Evolutionary conservation across 1,140 invertebrate genomes (phyloP).

Genomic region (Sesamia nonagrioides): DNA sequence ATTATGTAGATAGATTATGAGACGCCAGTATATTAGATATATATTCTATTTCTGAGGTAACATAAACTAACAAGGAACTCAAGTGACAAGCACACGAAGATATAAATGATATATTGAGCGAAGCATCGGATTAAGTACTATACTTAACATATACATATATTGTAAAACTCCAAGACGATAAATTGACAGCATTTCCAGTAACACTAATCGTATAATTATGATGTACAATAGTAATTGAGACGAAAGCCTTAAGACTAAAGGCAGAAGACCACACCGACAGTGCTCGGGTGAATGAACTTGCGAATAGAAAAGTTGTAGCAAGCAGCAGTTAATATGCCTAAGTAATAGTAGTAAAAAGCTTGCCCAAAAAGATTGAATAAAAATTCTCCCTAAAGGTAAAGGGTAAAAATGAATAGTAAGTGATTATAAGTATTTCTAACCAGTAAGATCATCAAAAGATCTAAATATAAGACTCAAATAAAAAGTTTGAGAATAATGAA

Average conservation of each 20-base stretch:
- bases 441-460: not conserved
- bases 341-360: too few species aligned
- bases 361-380: not conserved
- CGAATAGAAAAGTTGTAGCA: not conserved
- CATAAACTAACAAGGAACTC: constrained; percentile 49
- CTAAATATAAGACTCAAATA: not conserved
- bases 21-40: constrained; percentile 23
- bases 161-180: constrained; percentile 77
- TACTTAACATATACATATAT: constrained; percentile 60
- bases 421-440: not conserved
- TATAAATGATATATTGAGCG: constrained; percentile 54
- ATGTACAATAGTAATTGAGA: constrained; percentile 72
- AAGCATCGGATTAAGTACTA: constrained; percentile 61
- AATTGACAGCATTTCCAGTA: constrained; percentile 84
- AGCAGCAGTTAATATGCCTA: too few species aligned
- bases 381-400: too few species aligned
- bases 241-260: constrained; percentile 63
- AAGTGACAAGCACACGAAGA: constrained; percentile 49
- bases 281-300: constrained; percentile 40
- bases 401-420: not conserved
- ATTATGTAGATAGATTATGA: constrained; percentile 1
- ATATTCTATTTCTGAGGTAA: constrained; percentile 27
- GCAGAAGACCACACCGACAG: constrained; percentile 54
- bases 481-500: not conserved
- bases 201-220: constrained; percentile 69